These are phyloP conservation scores for Tenualosa thibaudeaui DNA, from an alignment of 2,797 vertebrate genomes.

Conservation along the genomic window DNA sequence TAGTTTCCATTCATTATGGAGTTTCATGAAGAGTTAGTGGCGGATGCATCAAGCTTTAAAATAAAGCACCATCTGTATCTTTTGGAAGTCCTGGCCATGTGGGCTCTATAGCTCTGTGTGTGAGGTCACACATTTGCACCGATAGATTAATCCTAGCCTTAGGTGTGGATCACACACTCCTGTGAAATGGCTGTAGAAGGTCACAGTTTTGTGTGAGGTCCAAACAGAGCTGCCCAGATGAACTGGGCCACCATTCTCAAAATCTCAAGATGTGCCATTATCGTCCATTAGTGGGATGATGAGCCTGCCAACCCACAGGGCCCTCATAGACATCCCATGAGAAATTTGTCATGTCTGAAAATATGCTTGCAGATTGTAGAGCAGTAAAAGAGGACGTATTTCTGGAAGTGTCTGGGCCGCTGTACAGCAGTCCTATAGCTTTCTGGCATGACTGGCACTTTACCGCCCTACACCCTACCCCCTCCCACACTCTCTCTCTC, in stretches of 20 bases:
- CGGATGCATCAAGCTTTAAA: neutral
- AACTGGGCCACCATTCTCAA: neutral
- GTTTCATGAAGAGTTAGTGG: neutral
- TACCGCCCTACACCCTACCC: neutral
- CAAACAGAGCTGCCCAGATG: neutral
- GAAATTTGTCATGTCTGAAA: neutral
- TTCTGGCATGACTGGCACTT: neutral
- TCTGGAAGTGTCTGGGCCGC: neutral
- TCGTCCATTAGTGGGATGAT: neutral
- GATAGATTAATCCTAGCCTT: neutral
- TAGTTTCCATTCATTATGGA: neutral
- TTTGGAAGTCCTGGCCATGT: no score
- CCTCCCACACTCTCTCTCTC: neutral
- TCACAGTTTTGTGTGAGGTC: conserved; percentile 29
- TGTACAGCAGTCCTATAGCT: neutral
- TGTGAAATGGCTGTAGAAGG: conserved; percentile 35
- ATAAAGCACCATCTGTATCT: neutral
- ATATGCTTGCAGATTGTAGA: neutral
- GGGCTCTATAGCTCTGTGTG: neutral
- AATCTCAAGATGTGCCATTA: neutral
- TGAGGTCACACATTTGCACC: neutral
- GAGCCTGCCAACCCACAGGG: neutral
- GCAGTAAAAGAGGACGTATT: neutral
- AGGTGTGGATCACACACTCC: neutral
- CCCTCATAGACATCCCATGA: neutral